Evolutionary conservation across 2,888 invertebrate genomes (phyloP).

Genomic region (Noctua janthina): DNA sequence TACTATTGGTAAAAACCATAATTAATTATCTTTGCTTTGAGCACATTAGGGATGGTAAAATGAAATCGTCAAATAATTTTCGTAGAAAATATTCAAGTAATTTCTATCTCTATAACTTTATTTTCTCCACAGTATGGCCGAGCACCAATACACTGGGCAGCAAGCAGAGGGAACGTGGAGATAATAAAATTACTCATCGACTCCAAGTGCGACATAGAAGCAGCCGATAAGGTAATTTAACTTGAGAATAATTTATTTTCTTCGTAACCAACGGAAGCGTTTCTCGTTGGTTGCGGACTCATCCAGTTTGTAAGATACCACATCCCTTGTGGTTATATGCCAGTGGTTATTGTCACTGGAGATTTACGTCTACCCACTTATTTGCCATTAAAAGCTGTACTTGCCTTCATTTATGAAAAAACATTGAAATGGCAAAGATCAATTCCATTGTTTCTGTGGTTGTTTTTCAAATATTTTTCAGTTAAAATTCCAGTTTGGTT

Average conservation of each 20-base stretch:
- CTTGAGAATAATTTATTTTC: constrained; percentile 16
- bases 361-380: not conserved
- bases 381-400: not conserved
- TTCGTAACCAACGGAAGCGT: constrained; percentile 11
- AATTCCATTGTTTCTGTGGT: not conserved
- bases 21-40: not conserved
- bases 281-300: constrained; percentile 13
- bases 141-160: constrained; percentile 94
- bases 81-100: not conserved
- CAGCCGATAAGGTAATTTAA: constrained; percentile 92
- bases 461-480: not conserved
- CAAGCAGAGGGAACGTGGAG: constrained; percentile 93
- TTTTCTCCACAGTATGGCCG: constrained; percentile 91
- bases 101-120: not conserved
- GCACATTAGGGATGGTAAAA: not conserved
- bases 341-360: constrained; percentile 6
- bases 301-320: constrained; percentile 15
- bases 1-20: not conserved
- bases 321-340: constrained; percentile 8
- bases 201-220: constrained; percentile 94
- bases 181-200: constrained; percentile 93
- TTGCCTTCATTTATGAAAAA: not conserved
- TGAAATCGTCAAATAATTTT: not conserved
- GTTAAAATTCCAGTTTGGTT: not conserved
- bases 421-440: not conserved